Percentiles rank a stretch among this genome's conserved stretches.
Conservation (phyloP, 2,113 vertebrate species). For the Carlito syrichta region DNA sequence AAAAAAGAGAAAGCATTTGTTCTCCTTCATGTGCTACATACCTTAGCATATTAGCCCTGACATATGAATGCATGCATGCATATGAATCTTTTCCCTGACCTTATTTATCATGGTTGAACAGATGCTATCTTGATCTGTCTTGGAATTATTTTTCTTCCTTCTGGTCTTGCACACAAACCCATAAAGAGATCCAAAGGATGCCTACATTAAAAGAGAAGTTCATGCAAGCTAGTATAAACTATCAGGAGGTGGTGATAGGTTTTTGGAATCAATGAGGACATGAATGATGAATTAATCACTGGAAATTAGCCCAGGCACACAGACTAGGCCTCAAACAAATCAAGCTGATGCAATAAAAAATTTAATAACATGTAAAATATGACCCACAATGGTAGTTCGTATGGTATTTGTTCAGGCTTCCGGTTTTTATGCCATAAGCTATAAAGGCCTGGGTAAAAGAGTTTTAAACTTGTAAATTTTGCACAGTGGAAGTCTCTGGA, state of each 20-base stretch:
- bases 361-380: conserved; percentile 22
- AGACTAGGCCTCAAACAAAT: neutral
- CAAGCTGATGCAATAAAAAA: conserved; percentile 9
- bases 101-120: neutral
- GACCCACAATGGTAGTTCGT: neutral
- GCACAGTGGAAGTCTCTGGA: neutral
- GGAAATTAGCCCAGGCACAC: neutral
- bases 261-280: conserved; percentile 36
- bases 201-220: neutral
- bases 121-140: neutral
- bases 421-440: neutral
- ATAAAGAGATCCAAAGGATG: neutral
- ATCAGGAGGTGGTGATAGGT: neutral
- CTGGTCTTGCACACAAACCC: neutral
- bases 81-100: neutral
- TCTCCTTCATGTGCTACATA: neutral
- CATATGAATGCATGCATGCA: neutral
- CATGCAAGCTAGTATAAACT: neutral
- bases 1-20: neutral
- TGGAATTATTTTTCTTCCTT: conserved; percentile 24
- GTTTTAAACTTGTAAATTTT: neutral
- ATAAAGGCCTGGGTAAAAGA: neutral
- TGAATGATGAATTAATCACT: neutral
- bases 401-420: neutral
- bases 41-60: neutral